These are phyloP conservation scores for Donacobius atricapilla DNA, from an alignment of 2,113 vertebrate species.

Conservation along the genomic window DNA sequence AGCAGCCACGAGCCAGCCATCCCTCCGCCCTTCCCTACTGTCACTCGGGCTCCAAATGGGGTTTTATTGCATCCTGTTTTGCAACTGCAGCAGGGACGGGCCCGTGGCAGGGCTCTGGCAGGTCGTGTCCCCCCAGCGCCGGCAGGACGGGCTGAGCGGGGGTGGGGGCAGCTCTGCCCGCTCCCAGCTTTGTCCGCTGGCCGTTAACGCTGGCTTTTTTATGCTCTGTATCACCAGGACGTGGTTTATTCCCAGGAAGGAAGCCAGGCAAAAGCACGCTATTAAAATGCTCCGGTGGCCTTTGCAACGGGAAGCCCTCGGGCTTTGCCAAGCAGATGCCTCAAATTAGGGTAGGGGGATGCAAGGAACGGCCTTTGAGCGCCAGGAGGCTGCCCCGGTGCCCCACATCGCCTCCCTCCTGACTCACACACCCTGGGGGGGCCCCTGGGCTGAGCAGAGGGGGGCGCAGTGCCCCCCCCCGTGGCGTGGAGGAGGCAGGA, in stretches of 20 bases:
- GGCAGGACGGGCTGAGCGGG: rapidly evolving
- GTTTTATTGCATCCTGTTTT: slow-evolving; percentile 32
- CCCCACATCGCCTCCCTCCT: not conserved
- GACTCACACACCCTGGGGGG: rapidly evolving
- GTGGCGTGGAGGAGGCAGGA: not conserved
- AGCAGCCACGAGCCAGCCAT: not conserved
- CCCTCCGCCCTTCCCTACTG: not conserved
- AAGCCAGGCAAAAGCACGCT: not conserved
- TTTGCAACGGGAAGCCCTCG: not conserved
- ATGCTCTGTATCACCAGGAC: not conserved
- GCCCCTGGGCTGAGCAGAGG: not conserved
- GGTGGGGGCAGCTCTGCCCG: not conserved
- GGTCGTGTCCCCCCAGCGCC: rapidly evolving
- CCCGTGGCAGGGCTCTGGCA: not conserved
- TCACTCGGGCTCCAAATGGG: not conserved
- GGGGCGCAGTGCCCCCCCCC: rapidly evolving
- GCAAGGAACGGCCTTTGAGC: not conserved
- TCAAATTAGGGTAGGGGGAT: not conserved
- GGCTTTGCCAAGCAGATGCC: not conserved
- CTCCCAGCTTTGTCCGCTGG: not conserved
- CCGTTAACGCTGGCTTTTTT: not conserved
- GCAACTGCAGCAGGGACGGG: rapidly evolving
- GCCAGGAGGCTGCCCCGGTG: not conserved
- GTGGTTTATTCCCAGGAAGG: slow-evolving; percentile 52
- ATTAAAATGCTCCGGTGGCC: not conserved